Evolutionary conservation across 2,888 invertebrate genomes (phyloP).

Genomic region (Lacanobia oleracea): DNA sequence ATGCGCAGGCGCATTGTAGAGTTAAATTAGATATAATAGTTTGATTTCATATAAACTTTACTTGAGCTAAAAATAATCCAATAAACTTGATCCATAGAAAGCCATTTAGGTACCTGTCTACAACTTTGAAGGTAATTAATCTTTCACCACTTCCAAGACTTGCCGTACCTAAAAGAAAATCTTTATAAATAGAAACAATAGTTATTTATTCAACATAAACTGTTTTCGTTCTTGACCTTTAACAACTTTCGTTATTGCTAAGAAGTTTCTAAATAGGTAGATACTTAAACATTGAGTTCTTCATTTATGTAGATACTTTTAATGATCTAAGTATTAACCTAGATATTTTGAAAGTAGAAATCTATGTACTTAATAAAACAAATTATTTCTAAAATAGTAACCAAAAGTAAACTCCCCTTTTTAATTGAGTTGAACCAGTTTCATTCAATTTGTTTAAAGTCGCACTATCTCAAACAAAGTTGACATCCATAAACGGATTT

Average conservation of each 20-base stretch:
- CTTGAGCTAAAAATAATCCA: neutral
- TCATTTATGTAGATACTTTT: neutral
- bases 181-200: conserved; percentile 9
- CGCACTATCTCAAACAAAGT: conserved; percentile 73
- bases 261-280: conserved; percentile 7
- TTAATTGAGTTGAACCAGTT: neutral
- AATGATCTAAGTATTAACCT: neutral
- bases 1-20: conserved; percentile 75
- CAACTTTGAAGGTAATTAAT: neutral
- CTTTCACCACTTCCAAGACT: neutral
- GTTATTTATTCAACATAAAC: conserved; percentile 37
- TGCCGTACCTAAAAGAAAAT: neutral
- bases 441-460: conserved; percentile 54
- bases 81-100: neutral
- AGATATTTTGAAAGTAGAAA: neutral
- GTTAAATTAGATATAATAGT: neutral
- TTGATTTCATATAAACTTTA: neutral
- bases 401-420: no score
- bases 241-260: conserved; percentile 8
- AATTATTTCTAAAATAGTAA: no score
- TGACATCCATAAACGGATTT: conserved; percentile 77
- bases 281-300: neutral
- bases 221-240: conserved; percentile 34
- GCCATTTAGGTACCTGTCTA: neutral
- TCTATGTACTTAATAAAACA: no score